phyloP scores from a whole-genome alignment of 2,797 vertebrate genomes.

The Nyctalus aviator region DNA sequence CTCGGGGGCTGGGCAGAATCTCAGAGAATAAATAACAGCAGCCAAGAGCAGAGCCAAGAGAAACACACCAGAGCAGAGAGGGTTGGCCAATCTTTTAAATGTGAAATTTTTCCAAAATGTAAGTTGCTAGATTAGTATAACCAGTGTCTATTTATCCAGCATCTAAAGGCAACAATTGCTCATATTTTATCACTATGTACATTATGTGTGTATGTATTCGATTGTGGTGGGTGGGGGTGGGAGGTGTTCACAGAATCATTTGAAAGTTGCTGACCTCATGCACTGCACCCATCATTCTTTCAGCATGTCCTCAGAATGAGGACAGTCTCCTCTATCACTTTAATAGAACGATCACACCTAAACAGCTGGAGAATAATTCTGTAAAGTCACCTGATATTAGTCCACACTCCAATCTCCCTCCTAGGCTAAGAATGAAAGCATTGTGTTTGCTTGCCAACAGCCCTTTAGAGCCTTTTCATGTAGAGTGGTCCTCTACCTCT shows the following conservation, averaged over 20 bases:
- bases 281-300: not conserved
- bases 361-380: not conserved
- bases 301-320: not conserved
- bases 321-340: not conserved
- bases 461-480: not conserved
- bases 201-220: not conserved
- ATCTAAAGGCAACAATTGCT: not conserved
- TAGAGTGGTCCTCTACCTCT: not conserved
- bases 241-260: not conserved
- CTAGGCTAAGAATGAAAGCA: not conserved
- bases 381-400: not conserved
- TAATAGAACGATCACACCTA: not conserved
- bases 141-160: not conserved
- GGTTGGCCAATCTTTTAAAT: not conserved
- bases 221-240: not conserved
- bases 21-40: conserved; percentile 29
- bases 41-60: not conserved
- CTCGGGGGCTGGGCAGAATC: not conserved
- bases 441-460: not conserved
- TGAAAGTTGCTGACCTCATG: not conserved
- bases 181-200: not conserved
- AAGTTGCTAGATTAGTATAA: not conserved
- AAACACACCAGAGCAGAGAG: not conserved
- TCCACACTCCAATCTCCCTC: not conserved
- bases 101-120: not conserved